Base-by-base conservation (phyloP, 2,113 vertebrate genomes). In the Austrofundulus limnaeus region DNA sequence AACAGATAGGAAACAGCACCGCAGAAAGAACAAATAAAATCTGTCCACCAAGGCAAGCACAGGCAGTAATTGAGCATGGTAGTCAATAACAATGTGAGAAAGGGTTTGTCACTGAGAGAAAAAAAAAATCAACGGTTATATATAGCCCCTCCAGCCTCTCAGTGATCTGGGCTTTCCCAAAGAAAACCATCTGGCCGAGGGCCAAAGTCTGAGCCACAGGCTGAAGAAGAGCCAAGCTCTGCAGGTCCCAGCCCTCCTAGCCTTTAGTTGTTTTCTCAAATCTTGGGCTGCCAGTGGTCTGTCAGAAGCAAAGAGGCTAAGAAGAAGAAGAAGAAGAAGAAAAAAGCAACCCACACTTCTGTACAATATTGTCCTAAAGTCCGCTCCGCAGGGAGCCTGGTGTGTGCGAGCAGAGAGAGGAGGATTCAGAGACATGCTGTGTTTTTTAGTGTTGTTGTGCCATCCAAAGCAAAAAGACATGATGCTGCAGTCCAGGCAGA, bases 251-350 rank as follows among this genome's bases (percentile, higher is more conserved):
- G 78, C 70, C 80, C 86, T 81, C 61, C 80, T 85, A 82, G 84
- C 77, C 78, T 85, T 88, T 83, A 81, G 73, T 84, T 87, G 75
- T 80, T 77, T 77, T 80, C 84, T 55, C 76, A 78, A 71, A 86
- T 90, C 77, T 87, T 47, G 70, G 73, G 85, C 78, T 81, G 84
- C 82, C 85, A 90, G 80, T 90, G 82, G 88, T 89, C 74, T 78
- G 75, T 88, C 86, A 87, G 75, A 72, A 51, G 85, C 72, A 59
- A 82, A 80, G 70, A 80, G 67, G 62, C 72, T 66, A 47, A 66
- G 73, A 63, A 64, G 69, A 61, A 66, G 60, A 67, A 78, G 58
- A 63, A 62, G 67, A 57, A 66, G 57, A 67, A 78, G 58, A 77
- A 78, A 50, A 68, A 59, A 71, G 79, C 55, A 75, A 79, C 5